These are phyloP conservation scores for Spondyliosoma cantharus DNA, from an alignment of 2,797 vertebrate species.

Conservation along the genomic window DNA sequence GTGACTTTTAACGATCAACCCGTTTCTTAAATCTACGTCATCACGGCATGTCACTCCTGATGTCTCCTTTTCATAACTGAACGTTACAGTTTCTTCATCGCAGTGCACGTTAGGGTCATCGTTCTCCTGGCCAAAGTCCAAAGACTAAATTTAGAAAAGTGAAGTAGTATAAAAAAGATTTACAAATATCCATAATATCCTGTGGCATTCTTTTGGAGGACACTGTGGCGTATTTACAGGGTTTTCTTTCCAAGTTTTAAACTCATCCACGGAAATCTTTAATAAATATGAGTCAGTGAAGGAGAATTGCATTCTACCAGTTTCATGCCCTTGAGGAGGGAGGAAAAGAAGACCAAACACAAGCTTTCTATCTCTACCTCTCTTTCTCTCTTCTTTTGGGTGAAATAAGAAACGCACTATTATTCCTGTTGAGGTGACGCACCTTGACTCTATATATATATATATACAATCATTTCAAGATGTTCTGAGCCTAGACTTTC, in stretches of 20 bases:
- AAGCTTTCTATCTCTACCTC: background rate
- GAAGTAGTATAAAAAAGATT: too few species aligned
- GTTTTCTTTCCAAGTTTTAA: background rate
- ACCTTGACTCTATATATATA: constrained; percentile 6
- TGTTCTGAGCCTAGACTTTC: constrained; percentile 9
- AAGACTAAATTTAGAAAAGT: background rate
- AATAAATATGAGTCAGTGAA: constrained; percentile 17
- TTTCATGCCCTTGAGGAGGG: constrained; percentile 6
- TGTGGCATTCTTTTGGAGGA: background rate
- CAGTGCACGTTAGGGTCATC: too few species aligned
- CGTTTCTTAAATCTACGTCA: too few species aligned
- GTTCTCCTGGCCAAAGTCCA: background rate
- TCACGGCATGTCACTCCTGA: too few species aligned
- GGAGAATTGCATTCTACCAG: background rate
- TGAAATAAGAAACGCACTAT: background rate
- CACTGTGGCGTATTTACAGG: background rate
- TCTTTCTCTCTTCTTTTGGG: background rate
- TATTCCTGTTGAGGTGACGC: background rate
- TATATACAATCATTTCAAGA: constrained; percentile 17
- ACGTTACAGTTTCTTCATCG: too few species aligned
- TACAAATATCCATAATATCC: background rate
- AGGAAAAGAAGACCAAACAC: constrained; percentile 14
- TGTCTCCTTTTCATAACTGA: too few species aligned
- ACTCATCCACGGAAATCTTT: background rate
- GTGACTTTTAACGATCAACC: too few species aligned